Base-by-base conservation (phyloP, 1,140 invertebrate species). In the Calycopis cecrops region DNA sequence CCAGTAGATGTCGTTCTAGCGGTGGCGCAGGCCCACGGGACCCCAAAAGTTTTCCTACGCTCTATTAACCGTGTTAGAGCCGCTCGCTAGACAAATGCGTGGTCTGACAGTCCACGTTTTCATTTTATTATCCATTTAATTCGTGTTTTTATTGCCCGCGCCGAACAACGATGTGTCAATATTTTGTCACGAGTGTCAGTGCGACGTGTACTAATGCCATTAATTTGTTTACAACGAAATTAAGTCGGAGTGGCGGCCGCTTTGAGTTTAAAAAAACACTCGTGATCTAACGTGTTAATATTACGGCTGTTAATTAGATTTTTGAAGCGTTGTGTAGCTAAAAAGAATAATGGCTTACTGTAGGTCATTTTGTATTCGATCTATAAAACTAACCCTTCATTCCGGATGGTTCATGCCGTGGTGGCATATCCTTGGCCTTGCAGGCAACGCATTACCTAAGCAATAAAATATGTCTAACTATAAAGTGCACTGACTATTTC, bases 131-230 rank as follows among this genome's bases (percentile, higher is more conserved):
- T 68, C 63, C 66, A 76, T 81, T 76, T 79, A 73, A 73, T 73
- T 66, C 69, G 64, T 67, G 48, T 69, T 77, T 76, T 78, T 81
- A 62, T 67, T 65, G 67, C 57, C 55, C 48, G 54, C 48, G 58
- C 50, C 57, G 51, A 8, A 21, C 14, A 12, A 35, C 40, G 35
- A 71, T 65, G 63, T 83, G 78, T 86, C 83, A 86, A 86, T 86
- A 86, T 84, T 86, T 77, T 86, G 80, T 86, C 83, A 86, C 79
- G 80, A 84, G 69, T 68, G 60, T 56, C 77, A 52, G 34, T 58
- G 52, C 56, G 83, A 84, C 83, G 68, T 75, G 56, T 68, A 86
- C 71, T 77, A 86, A 86, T 86, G 78, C 53, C 34, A 60, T 72
- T 76, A 84, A 84, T 84, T 75, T 75, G 76, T 69, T 76, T 28